phyloP scores from a whole-genome alignment of 92 coral and sea anemone species.

The Isaurus tuberculatus region DNA sequence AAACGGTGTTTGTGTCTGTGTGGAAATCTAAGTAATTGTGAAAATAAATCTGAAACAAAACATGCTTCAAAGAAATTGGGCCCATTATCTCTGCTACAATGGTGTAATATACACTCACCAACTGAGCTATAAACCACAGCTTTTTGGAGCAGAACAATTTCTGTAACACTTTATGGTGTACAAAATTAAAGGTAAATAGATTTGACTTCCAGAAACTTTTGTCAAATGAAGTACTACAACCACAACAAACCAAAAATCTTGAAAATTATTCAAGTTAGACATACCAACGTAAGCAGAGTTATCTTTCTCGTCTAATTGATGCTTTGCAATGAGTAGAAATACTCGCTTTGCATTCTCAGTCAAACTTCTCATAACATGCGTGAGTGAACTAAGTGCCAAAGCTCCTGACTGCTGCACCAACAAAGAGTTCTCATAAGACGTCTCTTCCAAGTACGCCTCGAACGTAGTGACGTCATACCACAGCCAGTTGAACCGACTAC shows the following conservation, averaged over 20 bases:
- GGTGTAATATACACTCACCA: too few relatives aligned
- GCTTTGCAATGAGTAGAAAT: constrained; percentile 80
- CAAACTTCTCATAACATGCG: constrained; percentile 94
- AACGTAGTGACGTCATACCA: constrained; percentile 99
- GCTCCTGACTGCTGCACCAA: constrained; percentile 96
- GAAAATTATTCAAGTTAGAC: background rate
- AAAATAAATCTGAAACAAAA: too few relatives aligned
- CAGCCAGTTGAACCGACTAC: constrained; percentile 92
- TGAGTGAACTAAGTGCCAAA: constrained; percentile 90
- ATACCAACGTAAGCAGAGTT: constrained; percentile 85
- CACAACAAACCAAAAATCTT: background rate
- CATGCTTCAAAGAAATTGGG: too few relatives aligned
- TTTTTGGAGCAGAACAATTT: too few relatives aligned
- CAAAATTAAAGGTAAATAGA: too few relatives aligned
- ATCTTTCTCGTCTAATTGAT: constrained; percentile 89
- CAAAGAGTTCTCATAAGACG: constrained; percentile 95
- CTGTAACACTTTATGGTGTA: too few relatives aligned
- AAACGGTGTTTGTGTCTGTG: too few relatives aligned
- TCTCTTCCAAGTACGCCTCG: constrained; percentile 93
- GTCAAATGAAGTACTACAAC: too few relatives aligned
- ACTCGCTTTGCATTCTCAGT: constrained; percentile 90
- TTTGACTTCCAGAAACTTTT: too few relatives aligned
- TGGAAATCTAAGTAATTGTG: too few relatives aligned
- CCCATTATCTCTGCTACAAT: too few relatives aligned
- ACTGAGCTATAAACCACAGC: too few relatives aligned